Base-by-base conservation (phyloP, 2,113 vertebrate species). In the Orientallactaga bullata region DNA sequence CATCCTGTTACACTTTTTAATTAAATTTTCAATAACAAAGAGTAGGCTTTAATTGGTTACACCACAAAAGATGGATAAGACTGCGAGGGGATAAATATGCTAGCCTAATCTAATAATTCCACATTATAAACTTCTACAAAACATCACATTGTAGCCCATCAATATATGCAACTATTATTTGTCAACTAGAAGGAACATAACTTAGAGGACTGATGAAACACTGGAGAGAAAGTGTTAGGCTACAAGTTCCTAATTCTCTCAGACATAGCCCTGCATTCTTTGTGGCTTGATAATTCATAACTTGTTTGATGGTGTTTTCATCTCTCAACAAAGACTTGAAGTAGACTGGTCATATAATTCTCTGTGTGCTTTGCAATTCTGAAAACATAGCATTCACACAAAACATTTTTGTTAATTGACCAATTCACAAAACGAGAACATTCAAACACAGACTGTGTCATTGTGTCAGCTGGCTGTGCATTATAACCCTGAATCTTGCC, bases 271-370 rank as follows among this genome's bases (percentile, higher is more conserved):
- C 23, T 2, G 21, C 20, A 9, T 47, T 66, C 35, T 95, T 69
- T 85, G 21, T 11, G 24, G 82, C 51, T 1, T 74, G 65, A 51
- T 78, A 72, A 89, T 58, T 85, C 35, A 13, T 61, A 51, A 47
- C 5, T 96, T 91, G 37, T 85, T 85, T 71, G 51, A 60, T 68
- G 8, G 18, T 83, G 51, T 60, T 95, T 93, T 95, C 39, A 93
- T 77, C 28, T 95, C 81, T 83, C 32, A 89, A 39, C 13, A 30
- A 71, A 69, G 81, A 77, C 68, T 74, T 55, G 60, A 72, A 69
- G 23, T 65, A 80, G 39, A 86, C n/a, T 89, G 51, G 66, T 51
- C 55, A 51, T 47, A 6, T 66, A 85, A 81, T 73, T 89, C 26
- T 82, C 61, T 63, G 1, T 30, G 18, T 42, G 12, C 90, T 39